Conservation (phyloP, 2,113 vertebrate genomes). For the Paramisgurnus dabryanus region DNA sequence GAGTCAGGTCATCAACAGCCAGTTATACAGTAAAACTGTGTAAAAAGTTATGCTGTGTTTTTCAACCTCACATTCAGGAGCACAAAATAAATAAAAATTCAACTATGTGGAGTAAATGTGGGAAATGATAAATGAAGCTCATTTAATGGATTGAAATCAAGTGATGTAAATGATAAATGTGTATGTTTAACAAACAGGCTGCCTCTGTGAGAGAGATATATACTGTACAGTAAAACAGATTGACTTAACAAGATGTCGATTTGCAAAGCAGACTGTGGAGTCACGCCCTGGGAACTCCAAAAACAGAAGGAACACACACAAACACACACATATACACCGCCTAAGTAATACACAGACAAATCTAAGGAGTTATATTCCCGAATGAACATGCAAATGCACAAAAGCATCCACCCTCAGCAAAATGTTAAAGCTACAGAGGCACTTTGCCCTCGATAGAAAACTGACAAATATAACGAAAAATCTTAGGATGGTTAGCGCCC, state of each 20-base stretch:
- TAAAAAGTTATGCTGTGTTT: background rate
- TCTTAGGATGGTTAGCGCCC: background rate
- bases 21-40: too few species aligned
- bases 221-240: slow-evolving; percentile 33
- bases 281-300: slow-evolving; percentile 53
- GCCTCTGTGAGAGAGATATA: background rate
- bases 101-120: background rate
- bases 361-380: slow-evolving; percentile 16
- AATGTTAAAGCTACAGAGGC: slow-evolving; percentile 14
- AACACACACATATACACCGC: slow-evolving; percentile 6
- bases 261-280: slow-evolving; percentile 53
- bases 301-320: slow-evolving; percentile 9
- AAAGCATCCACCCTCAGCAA: slow-evolving; percentile 27
- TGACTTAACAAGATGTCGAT: slow-evolving; percentile 61
- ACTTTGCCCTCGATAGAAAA: slow-evolving; percentile 19
- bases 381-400: slow-evolving; percentile 10
- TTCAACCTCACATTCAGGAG: background rate
- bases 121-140: background rate
- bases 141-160: background rate
- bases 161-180: slow-evolving; percentile 4
- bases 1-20: too few species aligned
- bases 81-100: background rate
- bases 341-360: slow-evolving; percentile 21
- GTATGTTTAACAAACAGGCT: slow-evolving; percentile 26
- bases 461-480: slow-evolving; percentile 16